These are phyloP conservation scores for Cottus gobio DNA, from an alignment of 2,113 vertebrate species.

Conservation along the genomic window DNA sequence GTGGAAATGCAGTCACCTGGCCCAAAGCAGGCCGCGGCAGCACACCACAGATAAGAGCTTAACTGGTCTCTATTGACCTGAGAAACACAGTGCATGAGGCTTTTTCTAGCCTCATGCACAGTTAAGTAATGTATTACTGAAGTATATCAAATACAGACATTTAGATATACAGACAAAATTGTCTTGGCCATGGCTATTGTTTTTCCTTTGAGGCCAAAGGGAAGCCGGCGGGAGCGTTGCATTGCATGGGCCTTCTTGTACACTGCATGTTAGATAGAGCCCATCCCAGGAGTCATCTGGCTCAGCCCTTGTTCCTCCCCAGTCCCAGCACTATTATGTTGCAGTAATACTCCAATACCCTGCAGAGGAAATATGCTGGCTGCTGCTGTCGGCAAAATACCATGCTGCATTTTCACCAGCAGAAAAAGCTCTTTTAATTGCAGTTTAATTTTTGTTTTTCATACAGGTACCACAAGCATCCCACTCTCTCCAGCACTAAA, in stretches of 20 bases:
- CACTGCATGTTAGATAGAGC: slow-evolving; percentile 49
- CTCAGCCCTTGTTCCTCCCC: slow-evolving; percentile 56
- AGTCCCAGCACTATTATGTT: slow-evolving; percentile 74
- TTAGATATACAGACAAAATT: neutral
- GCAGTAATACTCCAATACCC: slow-evolving; percentile 73
- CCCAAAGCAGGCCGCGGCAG: slow-evolving; percentile 69
- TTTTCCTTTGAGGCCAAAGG: slow-evolving; percentile 26
- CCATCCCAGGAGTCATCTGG: slow-evolving; percentile 61
- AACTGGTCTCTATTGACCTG: slow-evolving; percentile 39
- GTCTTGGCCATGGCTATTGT: neutral
- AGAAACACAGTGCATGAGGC: slow-evolving; percentile 14
- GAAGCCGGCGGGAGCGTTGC: slow-evolving; percentile 51
- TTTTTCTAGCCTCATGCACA: neutral
- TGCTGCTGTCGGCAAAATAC: slow-evolving; percentile 79
- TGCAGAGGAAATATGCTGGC: slow-evolving; percentile 71
- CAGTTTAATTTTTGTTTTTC: slow-evolving; percentile 88
- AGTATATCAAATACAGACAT: slow-evolving; percentile 17
- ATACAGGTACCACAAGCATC: slow-evolving; percentile 86
- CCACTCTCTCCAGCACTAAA: slow-evolving; percentile 87
- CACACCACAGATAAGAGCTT: slow-evolving; percentile 56
- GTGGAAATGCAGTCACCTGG: slow-evolving; percentile 83
- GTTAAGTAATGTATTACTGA: neutral
- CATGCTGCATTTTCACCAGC: slow-evolving; percentile 83
- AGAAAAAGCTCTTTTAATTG: slow-evolving; percentile 83
- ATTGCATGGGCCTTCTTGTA: slow-evolving; percentile 46